These are phyloP conservation scores for Diorhabda sublineata DNA, from an alignment of 1,140 invertebrate species.

Conservation along the genomic window DNA sequence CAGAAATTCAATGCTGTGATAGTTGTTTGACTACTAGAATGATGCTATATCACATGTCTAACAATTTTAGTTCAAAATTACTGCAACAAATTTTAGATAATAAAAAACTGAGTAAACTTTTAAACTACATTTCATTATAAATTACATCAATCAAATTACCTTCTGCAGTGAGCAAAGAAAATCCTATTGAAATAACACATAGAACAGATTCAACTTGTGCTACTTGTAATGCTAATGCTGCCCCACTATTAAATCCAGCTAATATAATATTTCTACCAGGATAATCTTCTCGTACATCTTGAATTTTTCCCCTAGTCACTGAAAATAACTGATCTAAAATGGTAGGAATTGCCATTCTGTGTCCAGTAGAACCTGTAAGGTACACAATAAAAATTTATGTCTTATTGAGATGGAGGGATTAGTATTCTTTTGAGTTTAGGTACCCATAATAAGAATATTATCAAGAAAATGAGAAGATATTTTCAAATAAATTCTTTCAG, in stretches of 20 bases:
- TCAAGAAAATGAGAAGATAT: too few species aligned
- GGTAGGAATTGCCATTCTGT: conserved; percentile 52
- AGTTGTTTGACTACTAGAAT: too few species aligned
- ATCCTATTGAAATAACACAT: conserved; percentile 75
- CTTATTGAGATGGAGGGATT: neutral
- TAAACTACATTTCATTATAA: neutral
- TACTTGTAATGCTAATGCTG: conserved; percentile 67
- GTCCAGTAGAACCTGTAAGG: conserved; percentile 44
- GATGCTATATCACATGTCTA: too few species aligned
- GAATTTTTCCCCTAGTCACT: conserved; percentile 63
- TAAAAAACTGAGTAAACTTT: too few species aligned
- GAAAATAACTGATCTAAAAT: conserved; percentile 69
- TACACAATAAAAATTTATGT: conserved; percentile 8
- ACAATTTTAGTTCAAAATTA: too few species aligned
- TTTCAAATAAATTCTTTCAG: too few species aligned
- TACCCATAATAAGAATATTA: too few species aligned
- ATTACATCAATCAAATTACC: conserved; percentile 51
- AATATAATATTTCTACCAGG: conserved; percentile 70
- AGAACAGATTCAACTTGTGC: conserved; percentile 63
- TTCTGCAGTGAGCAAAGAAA: conserved; percentile 70
- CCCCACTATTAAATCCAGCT: conserved; percentile 71
- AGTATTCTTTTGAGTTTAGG: too few species aligned
- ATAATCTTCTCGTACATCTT: conserved; percentile 64
- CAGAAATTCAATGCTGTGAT: too few species aligned
- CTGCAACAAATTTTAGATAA: too few species aligned